Evolutionary conservation across 2,888 invertebrate species (phyloP).

Genomic region (Lepeophtheirus nordmannii): DNA sequence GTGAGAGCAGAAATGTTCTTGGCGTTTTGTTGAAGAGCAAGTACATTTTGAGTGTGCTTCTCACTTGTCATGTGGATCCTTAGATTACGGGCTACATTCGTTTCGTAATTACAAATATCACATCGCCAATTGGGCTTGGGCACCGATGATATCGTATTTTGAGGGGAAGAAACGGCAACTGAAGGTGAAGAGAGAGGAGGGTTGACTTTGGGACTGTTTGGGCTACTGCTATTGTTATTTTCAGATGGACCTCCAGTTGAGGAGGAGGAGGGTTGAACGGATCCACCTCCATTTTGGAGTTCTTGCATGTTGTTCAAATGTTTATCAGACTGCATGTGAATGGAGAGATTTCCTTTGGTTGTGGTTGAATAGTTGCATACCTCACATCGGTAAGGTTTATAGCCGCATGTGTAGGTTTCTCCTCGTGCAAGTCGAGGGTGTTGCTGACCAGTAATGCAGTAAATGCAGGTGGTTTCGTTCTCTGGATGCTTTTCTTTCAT

Average conservation of each 20-base stretch:
- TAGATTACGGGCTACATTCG: constrained; percentile 85
- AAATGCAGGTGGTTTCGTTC: constrained; percentile 88
- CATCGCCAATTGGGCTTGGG: constrained; percentile 90
- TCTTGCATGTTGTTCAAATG: constrained; percentile 99
- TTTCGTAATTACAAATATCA: constrained; percentile 96
- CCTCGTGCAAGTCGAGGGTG: constrained; percentile 95
- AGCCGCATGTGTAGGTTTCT: constrained; percentile 97
- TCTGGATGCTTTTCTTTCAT: constrained; percentile 99
- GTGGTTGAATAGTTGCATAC: constrained; percentile 99
- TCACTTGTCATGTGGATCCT: constrained; percentile 97
- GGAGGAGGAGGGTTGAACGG: background rate
- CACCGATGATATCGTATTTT: constrained; percentile 39
- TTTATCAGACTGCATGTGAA: constrained; percentile 99
- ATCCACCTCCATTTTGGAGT: constrained; percentile 59
- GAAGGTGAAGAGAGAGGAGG: constrained; percentile 31
- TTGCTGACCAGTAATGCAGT: constrained; percentile 91
- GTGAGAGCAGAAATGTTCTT: constrained; percentile 63
- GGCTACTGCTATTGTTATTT: constrained; percentile 26
- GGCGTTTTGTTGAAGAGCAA: constrained; percentile 73
- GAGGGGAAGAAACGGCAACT: constrained; percentile 31
- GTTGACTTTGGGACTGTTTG: constrained; percentile 35
- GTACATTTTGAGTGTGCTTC: constrained; percentile 95
- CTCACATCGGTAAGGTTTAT: constrained; percentile 91
- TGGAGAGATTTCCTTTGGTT: constrained; percentile 97
- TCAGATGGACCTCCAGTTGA: background rate